These are phyloP conservation scores for Lysandra bellargus DNA, from an alignment of 2,888 invertebrate species.

Conservation along the genomic window DNA sequence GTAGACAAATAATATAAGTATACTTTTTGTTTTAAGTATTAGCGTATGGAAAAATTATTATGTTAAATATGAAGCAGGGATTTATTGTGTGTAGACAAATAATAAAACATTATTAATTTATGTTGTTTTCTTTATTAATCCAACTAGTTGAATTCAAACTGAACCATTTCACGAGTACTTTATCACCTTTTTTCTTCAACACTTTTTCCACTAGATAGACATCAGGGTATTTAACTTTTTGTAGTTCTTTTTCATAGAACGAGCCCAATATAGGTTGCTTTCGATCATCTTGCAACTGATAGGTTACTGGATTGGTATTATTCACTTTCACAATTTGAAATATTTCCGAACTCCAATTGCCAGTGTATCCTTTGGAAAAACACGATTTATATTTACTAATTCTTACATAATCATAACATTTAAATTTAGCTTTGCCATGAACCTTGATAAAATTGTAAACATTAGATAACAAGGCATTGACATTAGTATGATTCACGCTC, in stretches of 20 bases:
- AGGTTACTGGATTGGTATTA: conserved; percentile 38
- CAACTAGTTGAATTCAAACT: conserved; percentile 6
- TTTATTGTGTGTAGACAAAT: no score
- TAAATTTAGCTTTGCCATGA: not conserved
- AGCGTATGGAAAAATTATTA: no score
- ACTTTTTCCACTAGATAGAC: no score
- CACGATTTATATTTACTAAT: conserved; percentile 28
- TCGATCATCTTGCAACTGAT: conserved; percentile 38
- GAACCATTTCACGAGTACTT: conserved; percentile 35
- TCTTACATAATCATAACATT: conserved; percentile 18
- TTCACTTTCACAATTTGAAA: conserved; percentile 38
- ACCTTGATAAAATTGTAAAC: no score
- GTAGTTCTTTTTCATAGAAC: conserved; percentile 40
- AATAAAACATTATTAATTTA: no score
- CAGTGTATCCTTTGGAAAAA: conserved; percentile 23
- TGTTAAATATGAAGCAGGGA: no score
- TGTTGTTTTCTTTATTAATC: no score
- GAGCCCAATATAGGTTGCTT: conserved; percentile 36
- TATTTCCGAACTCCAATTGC: conserved; percentile 41
- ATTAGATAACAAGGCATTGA: no score
- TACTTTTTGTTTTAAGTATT: no score
- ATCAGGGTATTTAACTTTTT: no score
- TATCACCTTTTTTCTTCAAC: conserved; percentile 33
- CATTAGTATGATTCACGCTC: conserved; percentile 27
- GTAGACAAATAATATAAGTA: no score